phyloP scores from a whole-genome alignment of 2,797 vertebrate genomes.

The Carduelis carduelis region DNA sequence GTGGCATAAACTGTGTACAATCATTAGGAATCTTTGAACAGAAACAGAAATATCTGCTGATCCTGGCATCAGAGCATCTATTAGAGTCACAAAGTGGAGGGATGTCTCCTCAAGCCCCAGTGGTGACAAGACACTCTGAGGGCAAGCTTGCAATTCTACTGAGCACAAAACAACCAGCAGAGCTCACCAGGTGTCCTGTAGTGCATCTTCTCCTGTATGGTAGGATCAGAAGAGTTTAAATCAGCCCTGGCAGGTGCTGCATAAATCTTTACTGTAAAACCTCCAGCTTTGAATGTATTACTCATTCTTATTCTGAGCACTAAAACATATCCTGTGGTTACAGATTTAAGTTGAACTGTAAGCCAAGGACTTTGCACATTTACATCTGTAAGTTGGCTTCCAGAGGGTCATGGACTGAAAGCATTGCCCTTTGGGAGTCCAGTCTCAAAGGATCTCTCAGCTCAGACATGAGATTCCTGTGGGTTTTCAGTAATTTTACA shows the following conservation, averaged over 20 bases:
- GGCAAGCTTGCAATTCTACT: not conserved
- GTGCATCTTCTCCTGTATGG: not conserved
- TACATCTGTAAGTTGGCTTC: not conserved
- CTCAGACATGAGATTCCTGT: slow-evolving; percentile 32
- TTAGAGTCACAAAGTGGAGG: not conserved
- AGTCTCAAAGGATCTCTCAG: not conserved
- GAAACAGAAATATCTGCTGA: not conserved
- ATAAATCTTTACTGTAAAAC: not conserved
- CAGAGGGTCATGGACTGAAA: not conserved
- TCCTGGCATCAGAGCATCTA: not conserved
- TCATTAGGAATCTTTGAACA: not conserved
- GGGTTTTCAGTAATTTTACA: slow-evolving; percentile 36
- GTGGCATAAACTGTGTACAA: not conserved
- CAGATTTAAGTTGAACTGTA: not conserved
- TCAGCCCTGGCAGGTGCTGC: not conserved
- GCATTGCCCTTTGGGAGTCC: not conserved
- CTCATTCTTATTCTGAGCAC: not conserved
- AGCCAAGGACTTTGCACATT: not conserved
- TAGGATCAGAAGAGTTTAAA: not conserved
- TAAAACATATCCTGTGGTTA: not conserved
- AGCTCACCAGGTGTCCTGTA: not conserved
- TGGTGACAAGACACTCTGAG: not conserved
- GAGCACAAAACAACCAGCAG: not conserved
- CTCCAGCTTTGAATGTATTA: not conserved
- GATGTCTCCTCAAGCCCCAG: not conserved